Evolutionary conservation across 2,797 vertebrate genomes (phyloP).

Genomic region (Crenuchus spilurus): DNA sequence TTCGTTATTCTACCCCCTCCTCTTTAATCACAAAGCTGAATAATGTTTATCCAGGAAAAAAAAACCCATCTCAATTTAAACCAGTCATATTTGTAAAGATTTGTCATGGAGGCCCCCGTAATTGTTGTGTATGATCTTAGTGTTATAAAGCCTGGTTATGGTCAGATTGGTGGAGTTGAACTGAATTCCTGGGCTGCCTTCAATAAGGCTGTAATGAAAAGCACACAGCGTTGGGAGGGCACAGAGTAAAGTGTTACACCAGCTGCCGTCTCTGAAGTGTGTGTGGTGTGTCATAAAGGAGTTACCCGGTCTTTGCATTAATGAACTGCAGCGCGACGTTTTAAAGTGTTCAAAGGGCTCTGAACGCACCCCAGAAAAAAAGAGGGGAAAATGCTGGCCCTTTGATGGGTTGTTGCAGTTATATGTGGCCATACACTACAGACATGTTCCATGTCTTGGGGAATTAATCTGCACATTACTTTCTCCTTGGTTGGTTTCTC

Average conservation of each 20-base stretch:
- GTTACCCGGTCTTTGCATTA: constrained; percentile 67
- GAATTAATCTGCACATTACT: constrained; percentile 55
- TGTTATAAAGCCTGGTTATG: constrained; percentile 68
- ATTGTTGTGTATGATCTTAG: constrained; percentile 40
- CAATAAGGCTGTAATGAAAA: constrained; percentile 82
- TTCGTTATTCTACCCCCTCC: neutral
- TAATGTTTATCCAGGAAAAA: neutral
- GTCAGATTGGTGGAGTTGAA: constrained; percentile 73
- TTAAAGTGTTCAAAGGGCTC: constrained; percentile 69
- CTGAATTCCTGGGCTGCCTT: constrained; percentile 79
- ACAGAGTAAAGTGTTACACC: constrained; percentile 74
- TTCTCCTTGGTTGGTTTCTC: constrained; percentile 10
- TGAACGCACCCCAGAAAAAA: constrained; percentile 43
- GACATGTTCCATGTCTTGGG: constrained; percentile 65
- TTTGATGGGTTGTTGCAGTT: constrained; percentile 62
- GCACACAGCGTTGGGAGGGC: constrained; percentile 61
- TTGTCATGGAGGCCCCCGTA: constrained; percentile 36
- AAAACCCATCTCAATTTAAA: constrained; percentile 26
- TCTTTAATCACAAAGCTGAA: constrained; percentile 16
- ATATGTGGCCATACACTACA: constrained; percentile 55
- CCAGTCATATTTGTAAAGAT: constrained; percentile 39
- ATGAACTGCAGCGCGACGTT: constrained; percentile 71
- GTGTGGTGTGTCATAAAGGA: constrained; percentile 78
- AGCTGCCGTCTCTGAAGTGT: constrained; percentile 82
- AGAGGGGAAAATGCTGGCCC: constrained; percentile 32